Percentiles rank a stretch among this genome's conserved stretches.
Conservation (phyloP, 2,113 vertebrate species). For the Neogobius melanostomus region DNA sequence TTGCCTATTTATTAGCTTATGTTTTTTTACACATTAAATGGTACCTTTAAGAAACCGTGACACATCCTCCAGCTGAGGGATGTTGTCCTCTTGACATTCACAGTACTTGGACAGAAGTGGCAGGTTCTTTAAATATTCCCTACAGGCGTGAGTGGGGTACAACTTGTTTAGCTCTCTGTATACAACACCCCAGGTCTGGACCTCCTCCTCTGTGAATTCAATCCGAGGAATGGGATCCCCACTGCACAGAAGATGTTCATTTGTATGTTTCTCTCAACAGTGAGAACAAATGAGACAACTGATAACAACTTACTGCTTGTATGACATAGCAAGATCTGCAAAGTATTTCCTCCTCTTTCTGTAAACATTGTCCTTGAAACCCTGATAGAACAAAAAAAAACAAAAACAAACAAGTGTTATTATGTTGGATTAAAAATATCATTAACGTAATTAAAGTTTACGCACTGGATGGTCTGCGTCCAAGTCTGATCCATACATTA, state of each 20-base stretch:
- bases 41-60: constrained; percentile 92
- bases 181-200: constrained; percentile 94
- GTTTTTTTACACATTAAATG: background rate
- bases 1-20: no score
- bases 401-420: background rate
- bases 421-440: background rate
- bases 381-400: constrained; percentile 67
- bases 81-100: constrained; percentile 93
- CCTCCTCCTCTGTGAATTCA: constrained; percentile 95
- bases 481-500: constrained; percentile 95
- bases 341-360: constrained; percentile 96
- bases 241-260: constrained; percentile 63
- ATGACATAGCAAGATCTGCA: constrained; percentile 93
- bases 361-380: constrained; percentile 98
- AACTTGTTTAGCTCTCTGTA: constrained; percentile 93
- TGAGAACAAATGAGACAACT: background rate
- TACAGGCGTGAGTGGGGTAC: constrained; percentile 93
- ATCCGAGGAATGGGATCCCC: constrained; percentile 89
- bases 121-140: constrained; percentile 94
- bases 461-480: constrained; percentile 85
- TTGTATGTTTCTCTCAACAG: background rate
- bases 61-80: constrained; percentile 95
- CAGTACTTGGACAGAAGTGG: constrained; percentile 91
- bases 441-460: background rate
- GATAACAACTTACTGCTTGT: constrained; percentile 85